phyloP scores from a whole-genome alignment of 2,113 vertebrate species.

The Arenaria interpres region DNA sequence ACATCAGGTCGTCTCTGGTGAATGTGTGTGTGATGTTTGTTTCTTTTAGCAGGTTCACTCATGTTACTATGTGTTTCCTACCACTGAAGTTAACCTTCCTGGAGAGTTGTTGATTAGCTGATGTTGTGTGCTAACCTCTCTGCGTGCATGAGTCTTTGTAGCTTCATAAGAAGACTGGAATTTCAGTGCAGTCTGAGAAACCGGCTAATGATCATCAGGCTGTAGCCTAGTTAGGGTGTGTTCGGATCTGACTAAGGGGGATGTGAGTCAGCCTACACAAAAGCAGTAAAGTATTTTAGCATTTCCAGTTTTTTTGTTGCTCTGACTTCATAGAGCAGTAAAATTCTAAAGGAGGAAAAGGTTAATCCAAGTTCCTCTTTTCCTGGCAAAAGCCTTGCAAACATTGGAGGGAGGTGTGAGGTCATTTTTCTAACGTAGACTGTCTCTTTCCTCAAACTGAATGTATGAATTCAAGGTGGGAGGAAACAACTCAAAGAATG shows the following conservation, averaged over 20 bases:
- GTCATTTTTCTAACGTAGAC: neutral
- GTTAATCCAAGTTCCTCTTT: neutral
- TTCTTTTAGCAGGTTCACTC: neutral
- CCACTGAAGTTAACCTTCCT: neutral
- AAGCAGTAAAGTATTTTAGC: neutral
- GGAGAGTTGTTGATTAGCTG: neutral
- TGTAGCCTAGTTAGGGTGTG: conserved; percentile 3
- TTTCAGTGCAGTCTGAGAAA: neutral
- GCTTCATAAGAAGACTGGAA: neutral
- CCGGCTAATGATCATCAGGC: neutral
- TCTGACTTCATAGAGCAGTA: neutral
- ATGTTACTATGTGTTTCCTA: neutral
- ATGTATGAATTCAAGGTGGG: neutral
- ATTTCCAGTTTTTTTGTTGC: conserved; percentile 31
- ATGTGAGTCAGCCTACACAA: conserved; percentile 42
- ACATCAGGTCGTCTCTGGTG: neutral
- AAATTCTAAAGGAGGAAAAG: conserved; percentile 57
- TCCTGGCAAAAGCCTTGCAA: neutral
- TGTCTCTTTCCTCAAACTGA: neutral
- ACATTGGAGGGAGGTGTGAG: neutral
- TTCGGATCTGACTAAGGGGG: neutral
- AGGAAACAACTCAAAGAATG: neutral
- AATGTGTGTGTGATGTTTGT: neutral
- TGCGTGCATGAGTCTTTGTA: neutral
- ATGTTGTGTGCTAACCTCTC: neutral